Base-by-base conservation (phyloP, 2,797 vertebrate species). In the Hippoglossus hippoglossus region DNA sequence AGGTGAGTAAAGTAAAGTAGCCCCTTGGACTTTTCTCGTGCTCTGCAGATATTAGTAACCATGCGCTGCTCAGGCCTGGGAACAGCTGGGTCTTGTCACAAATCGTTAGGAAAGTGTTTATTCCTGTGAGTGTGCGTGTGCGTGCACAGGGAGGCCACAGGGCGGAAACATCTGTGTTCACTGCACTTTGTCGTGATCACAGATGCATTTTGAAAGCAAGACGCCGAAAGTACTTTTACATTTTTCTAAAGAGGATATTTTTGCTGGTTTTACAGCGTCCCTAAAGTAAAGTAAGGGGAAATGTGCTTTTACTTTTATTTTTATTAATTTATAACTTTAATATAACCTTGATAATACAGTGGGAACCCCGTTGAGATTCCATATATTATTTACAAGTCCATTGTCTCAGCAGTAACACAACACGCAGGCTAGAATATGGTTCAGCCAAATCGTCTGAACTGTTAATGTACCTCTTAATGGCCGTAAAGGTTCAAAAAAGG, bases 61-160 rank as follows among this genome's bases (percentile, higher is more conserved):
- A n/a, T 55, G 47, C 79, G 57, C 36, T 68, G 15, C 39, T 56
- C 21, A 1, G 73, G 75, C 72, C 72, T 66, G 49, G 62, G 2
- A 83, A 69, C 67, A 75, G 67, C 61, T 82, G 75, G 76, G 51
- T 71, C 66, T 64, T 66, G 68, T 82, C 80, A 72, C 65, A 62
- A 58, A 73, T 75, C 66, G 71, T 81, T 72, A 78, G 65, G 41
- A 67, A 22, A 61, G 39, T 59, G 63, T 75, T 83, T 75, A 51
- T 62, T 69, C 70, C 64, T 78, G 39, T 22, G 49, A 47, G 54
- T 66, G 18, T 16, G 24, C 61, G 10, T n/a, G 49, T 51, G 49
- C 47, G 6, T 11, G 56, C 25, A 49, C 54, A 77, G 60, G 55
- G 79, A 73, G 59, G 56, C 76, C 63, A 67, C 52, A 5, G 71